Conservation (phyloP, 2,113 vertebrate genomes). For the Daphoenositta chrysoptera region DNA sequence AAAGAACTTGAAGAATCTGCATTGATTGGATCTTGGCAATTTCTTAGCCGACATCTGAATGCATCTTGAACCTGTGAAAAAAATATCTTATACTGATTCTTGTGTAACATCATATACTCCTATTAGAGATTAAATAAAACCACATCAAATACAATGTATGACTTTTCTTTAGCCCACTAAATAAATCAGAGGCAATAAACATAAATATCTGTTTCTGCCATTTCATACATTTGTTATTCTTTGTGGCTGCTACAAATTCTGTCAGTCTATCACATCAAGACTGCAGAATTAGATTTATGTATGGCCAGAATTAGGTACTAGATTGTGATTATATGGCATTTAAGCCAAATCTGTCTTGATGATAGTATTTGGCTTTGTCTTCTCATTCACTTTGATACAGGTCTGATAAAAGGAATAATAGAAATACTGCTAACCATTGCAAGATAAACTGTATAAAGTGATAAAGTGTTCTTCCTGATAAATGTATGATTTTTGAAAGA, state of each 20-base stretch:
- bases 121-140: neutral
- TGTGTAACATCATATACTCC: neutral
- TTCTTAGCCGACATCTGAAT: slow-evolving; percentile 95
- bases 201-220: neutral
- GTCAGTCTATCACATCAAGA: neutral
- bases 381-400: neutral
- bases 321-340: neutral
- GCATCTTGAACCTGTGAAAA: slow-evolving; percentile 91
- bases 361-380: neutral
- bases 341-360: neutral
- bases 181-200: neutral
- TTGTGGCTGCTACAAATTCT: neutral
- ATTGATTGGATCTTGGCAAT: slow-evolving; percentile 96
- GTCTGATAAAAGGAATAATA: neutral
- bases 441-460: too few species aligned
- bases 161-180: neutral
- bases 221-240: neutral
- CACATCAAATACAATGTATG: neutral
- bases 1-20: slow-evolving; percentile 96
- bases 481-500: neutral
- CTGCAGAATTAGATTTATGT: neutral
- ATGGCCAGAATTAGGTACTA: neutral
- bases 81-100: slow-evolving; percentile 26
- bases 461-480: neutral
- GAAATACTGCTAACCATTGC: neutral